Conservation (phyloP, 2,888 invertebrate genomes). For the Heteromurus nitidus region DNA sequence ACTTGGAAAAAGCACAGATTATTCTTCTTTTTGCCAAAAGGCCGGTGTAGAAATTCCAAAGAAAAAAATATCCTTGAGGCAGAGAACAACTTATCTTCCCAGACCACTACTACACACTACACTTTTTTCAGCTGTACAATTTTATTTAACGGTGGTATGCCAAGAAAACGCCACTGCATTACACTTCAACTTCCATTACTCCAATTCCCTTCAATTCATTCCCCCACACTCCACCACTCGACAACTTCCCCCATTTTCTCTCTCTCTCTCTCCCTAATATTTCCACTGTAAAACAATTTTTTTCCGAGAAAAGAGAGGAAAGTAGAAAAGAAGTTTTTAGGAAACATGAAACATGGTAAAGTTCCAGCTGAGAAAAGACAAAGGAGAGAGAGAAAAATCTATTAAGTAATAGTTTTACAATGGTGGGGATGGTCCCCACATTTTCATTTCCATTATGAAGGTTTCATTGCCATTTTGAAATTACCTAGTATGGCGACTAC, state of each 20-base stretch:
- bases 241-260: too few relatives aligned
- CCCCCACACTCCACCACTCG: too few relatives aligned
- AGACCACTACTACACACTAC: neutral
- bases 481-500: too few relatives aligned
- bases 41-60: conserved; percentile 15
- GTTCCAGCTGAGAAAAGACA: conserved; percentile 4
- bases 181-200: conserved; percentile 16
- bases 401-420: conserved; percentile 43
- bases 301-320: conserved; percentile 11
- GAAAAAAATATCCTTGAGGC: conserved; percentile 26
- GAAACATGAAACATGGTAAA: too few relatives aligned
- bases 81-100: too few relatives aligned
- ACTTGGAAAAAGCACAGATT: too few relatives aligned
- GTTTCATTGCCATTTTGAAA: neutral
- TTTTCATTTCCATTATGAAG: neutral
- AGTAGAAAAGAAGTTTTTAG: neutral
- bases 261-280: conserved; percentile 7
- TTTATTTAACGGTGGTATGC: neutral
- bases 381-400: conserved; percentile 9
- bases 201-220: conserved; percentile 4
- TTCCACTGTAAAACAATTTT: conserved; percentile 36
- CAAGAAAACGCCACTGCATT: neutral
- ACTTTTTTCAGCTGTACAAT: neutral
- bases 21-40: too few relatives aligned
- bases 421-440: neutral